Evolutionary conservation across 2,113 vertebrate species (phyloP).

Genomic region (Ceyx melanurus): DNA sequence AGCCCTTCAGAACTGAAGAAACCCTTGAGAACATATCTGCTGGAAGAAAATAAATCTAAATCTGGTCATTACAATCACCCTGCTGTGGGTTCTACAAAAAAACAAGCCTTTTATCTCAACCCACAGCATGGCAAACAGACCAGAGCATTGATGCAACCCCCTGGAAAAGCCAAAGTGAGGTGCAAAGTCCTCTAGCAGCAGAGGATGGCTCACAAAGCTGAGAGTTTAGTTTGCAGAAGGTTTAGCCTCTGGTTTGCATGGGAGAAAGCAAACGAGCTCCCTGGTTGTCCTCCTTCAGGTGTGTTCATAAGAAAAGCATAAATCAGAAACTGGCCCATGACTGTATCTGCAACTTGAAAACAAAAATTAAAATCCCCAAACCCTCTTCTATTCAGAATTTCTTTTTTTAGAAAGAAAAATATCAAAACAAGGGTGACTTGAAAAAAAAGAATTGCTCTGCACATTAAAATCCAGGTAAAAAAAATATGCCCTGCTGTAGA

Average conservation of each 20-base stretch:
- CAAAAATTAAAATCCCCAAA: background rate
- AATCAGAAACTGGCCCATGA: background rate
- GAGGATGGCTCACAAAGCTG: no score
- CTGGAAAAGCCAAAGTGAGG: no score
- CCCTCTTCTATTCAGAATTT: background rate
- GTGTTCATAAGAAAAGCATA: no score
- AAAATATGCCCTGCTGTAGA: background rate
- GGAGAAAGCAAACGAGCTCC: no score
- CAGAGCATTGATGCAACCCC: no score
- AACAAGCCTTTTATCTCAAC: no score
- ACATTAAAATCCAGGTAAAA: background rate
- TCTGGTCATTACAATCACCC: background rate
- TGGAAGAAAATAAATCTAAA: background rate
- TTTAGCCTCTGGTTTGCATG: no score
- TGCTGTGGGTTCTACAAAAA: no score
- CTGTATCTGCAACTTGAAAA: background rate
- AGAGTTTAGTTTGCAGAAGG: no score
- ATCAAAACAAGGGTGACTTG: background rate
- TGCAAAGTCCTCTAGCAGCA: no score
- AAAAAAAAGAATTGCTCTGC: background rate
- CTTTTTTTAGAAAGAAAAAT: background rate
- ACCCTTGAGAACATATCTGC: accelerated
- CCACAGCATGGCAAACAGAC: no score
- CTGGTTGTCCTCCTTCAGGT: no score
- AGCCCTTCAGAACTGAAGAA: background rate